These are phyloP conservation scores for Graphium colonna DNA, from an alignment of 2,888 invertebrate genomes.

Conservation along the genomic window DNA sequence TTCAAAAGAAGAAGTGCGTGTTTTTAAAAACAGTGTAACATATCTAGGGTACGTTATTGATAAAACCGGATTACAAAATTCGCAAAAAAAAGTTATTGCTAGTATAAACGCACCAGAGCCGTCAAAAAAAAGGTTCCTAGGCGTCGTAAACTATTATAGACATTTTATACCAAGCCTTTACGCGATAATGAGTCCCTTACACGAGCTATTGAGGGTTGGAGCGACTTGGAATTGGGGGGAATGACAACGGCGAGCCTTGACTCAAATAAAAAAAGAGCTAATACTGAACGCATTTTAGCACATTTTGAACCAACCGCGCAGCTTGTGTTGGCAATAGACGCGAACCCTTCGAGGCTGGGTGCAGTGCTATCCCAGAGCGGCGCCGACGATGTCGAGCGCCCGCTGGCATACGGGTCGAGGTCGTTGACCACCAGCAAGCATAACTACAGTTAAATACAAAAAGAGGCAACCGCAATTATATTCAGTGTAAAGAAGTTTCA, in stretches of 20 bases:
- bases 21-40: constrained; percentile 26
- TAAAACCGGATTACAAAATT: constrained; percentile 26
- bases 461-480: constrained; percentile 29
- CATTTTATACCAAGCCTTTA: constrained; percentile 34
- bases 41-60: constrained; percentile 31
- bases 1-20: constrained; percentile 25
- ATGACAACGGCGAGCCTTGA: constrained; percentile 10
- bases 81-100: constrained; percentile 30
- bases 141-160: constrained; percentile 34
- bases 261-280: no score
- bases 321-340: constrained; percentile 27
- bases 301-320: constrained; percentile 23
- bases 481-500: constrained; percentile 28
- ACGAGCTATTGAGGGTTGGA: constrained; percentile 19
- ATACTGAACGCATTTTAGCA: no score
- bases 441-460: constrained; percentile 28
- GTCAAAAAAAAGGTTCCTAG: constrained; percentile 31
- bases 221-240: background rate
- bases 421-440: constrained; percentile 23
- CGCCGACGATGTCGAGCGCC: constrained; percentile 23
- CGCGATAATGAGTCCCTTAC: constrained; percentile 26
- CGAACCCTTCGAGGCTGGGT: constrained; percentile 29
- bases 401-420: constrained; percentile 26
- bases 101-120: constrained; percentile 30
- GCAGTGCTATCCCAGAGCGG: constrained; percentile 24